Conservation (phyloP, 2,797 vertebrate species). For the Muscicapa comitata region DNA sequence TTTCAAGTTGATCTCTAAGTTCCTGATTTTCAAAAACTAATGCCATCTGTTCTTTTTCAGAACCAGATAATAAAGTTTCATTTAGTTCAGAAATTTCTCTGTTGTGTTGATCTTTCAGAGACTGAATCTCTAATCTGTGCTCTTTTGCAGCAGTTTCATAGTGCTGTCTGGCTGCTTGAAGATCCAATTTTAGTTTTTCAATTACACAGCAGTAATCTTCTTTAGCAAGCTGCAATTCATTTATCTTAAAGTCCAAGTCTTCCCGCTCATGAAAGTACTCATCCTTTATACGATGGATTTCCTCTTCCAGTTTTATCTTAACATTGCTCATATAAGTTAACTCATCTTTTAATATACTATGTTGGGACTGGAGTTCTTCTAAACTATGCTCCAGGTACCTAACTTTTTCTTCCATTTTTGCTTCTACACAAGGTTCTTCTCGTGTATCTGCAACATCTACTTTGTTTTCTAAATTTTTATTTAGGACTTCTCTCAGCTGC, state of each 20-base stretch:
- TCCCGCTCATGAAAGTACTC: conserved; percentile 91
- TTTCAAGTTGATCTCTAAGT: conserved; percentile 77
- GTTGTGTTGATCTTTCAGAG: conserved; percentile 67
- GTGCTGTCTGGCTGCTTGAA: conserved; percentile 61
- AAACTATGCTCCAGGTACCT: conserved; percentile 74
- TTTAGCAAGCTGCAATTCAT: conserved; percentile 88
- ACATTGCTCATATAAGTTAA: conserved; percentile 89
- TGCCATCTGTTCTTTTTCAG: conserved; percentile 72
- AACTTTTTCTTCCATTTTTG: conserved; percentile 70
- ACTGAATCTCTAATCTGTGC: conserved; percentile 63
- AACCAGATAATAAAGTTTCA: conserved; percentile 60
- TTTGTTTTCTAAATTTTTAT: conserved; percentile 41
- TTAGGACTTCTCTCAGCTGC: conserved; percentile 57
- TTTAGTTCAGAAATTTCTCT: conserved; percentile 74
- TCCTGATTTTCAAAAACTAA: conserved; percentile 74
- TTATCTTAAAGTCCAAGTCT: conserved; percentile 95
- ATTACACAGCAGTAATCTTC: conserved; percentile 78
- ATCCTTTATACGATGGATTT: conserved; percentile 83
- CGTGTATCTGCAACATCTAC: not conserved
- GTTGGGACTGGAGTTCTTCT: conserved; percentile 86
- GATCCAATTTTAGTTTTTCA: conserved; percentile 75
- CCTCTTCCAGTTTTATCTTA: conserved; percentile 88
- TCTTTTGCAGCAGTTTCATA: conserved; percentile 40
- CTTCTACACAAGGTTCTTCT: conserved; percentile 1
- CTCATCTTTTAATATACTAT: conserved; percentile 90